Evolutionary conservation across 2,113 vertebrate species (phyloP), one percentile per base, ranked within the genome.

Genomic region (Lepidothrix coronata): DNA sequence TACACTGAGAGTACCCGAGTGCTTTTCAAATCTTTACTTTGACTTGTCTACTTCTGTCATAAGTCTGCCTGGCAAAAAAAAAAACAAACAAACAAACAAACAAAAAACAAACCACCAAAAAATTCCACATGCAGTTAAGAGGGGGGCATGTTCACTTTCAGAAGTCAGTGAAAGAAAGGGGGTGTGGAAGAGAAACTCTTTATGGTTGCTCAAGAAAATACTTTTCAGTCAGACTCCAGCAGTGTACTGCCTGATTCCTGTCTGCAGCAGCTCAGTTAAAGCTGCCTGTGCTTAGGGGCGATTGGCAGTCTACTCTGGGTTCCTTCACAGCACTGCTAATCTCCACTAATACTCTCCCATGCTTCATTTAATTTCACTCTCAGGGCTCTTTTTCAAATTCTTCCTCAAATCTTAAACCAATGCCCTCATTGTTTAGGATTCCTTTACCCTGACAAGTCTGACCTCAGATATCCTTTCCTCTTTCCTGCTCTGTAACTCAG

Each of bases 401-500:
- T 94, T 97, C 94, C 91, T 91, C 93, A 96, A 97, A 94, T 96
- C 96, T 97, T 96, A 97, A 95, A 97, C 96, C 98, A 98, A 98
- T 97, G 97, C 93, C 88, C 94, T 98, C 97, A 98, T 98, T 98
- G 98, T 98, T 98, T 95, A 80, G 95, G 94, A 97, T 95, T 97
- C 98, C 98, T 97, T 98, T 97, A 97, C 98, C 96, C 98, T 98
- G 98, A 98, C 97, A 98, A 98, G 96, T 96, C 97, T 97, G 98
- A 98, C 98, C 98, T 98, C 98, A 97, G 97, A 97, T 98, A 98
- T 97, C 97, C 98, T 97, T 96, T 97, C 97, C 86, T 98, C 98
- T 98, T 98, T 98, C 97, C 95, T 93, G 95, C 97, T 96, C 94
- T 96, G 88, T 97, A 98, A 97, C 97, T 94, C 96, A 96, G 91